A percentile compares a stretch with the other conserved stretches of the same genome.
Conservation (phyloP, 2,888 invertebrate genomes). For the Nymphalis polychloros region DNA sequence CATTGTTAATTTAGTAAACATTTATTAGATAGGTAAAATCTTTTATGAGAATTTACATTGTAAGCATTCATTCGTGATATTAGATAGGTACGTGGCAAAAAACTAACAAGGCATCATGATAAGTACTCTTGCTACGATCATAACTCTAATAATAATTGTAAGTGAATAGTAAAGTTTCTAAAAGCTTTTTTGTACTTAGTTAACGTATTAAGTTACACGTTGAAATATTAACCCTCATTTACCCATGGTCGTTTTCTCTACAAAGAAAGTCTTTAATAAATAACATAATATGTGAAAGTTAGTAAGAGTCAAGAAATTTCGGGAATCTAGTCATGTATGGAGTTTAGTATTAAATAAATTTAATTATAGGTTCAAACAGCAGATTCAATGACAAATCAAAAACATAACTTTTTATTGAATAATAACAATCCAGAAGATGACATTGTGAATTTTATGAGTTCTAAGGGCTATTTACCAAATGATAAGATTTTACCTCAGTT, state of each 20-base stretch:
- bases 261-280: too few species aligned
- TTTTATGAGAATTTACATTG: constrained; percentile 45
- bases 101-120: constrained; percentile 13
- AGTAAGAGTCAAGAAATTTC: too few species aligned
- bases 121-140: constrained; percentile 2
- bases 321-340: too few species aligned
- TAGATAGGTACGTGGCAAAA: constrained; percentile 33
- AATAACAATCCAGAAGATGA: constrained; percentile 52
- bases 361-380: constrained; percentile 47
- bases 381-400: constrained; percentile 48
- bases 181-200: background rate
- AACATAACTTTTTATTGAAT: constrained; percentile 45
- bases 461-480: constrained; percentile 61
- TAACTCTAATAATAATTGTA: constrained; percentile 25
- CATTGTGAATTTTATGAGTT: constrained; percentile 55
- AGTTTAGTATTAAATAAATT: background rate
- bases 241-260: too few species aligned
- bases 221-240: too few species aligned
- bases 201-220: too few species aligned
- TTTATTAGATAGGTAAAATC: constrained; percentile 46
- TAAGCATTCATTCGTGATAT: constrained; percentile 59
- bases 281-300: too few species aligned
- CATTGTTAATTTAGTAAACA: constrained; percentile 63
- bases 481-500: constrained; percentile 59
- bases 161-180: background rate